Evolutionary conservation across 2,113 vertebrate genomes (phyloP), one percentile per base, ranked within the genome.

Genomic region (Bujurquina vittata): DNA sequence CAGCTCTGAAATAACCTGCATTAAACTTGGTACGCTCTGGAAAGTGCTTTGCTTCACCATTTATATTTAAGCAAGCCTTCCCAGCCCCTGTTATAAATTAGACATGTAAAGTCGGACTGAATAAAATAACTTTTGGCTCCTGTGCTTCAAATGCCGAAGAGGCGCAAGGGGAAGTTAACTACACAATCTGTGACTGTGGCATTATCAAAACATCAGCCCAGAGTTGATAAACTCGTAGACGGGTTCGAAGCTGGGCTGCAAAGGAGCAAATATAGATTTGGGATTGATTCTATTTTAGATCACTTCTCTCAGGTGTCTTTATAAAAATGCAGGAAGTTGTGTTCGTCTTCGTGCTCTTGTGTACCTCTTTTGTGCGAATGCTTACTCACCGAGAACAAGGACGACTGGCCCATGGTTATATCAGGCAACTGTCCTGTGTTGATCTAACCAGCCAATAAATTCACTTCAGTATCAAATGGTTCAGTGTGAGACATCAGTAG

Each of bases 41-140:
- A 31, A 85, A 86, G 81, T 84, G 63, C 14, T 78, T 82, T 31
- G 15, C 65, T 84, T 69, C 49, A 33, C 22, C 84, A 88, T 92
- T 60, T 80, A 92, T 90, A 89, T 91, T 93, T 89, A 79, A 91
- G 84, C 82, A 85, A 79, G 20, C 33, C 84, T 10, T 77, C 59
- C 60, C 49, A 7, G 62, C 23, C 22, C 61, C 15, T 60, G 79
- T 56, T 46, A 91, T 92, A 26, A 90, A 92, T 93, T 78, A 86
- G 35, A 76, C 80, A 92, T 90, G 87, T 49, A 58, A 86, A 80
- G 83, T 79, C 61, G 52, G 79, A 49, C 63, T 14, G 43, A 80
- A 20, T 73, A 29, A 67, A 79, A 31, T 9, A 10, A 77, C 81
- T 61, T 11, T 23, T 74, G 65, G 75, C 52, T 79, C 37, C 49